Evolutionary conservation across 2,113 vertebrate genomes (phyloP).

Genomic region (Passer domesticus): DNA sequence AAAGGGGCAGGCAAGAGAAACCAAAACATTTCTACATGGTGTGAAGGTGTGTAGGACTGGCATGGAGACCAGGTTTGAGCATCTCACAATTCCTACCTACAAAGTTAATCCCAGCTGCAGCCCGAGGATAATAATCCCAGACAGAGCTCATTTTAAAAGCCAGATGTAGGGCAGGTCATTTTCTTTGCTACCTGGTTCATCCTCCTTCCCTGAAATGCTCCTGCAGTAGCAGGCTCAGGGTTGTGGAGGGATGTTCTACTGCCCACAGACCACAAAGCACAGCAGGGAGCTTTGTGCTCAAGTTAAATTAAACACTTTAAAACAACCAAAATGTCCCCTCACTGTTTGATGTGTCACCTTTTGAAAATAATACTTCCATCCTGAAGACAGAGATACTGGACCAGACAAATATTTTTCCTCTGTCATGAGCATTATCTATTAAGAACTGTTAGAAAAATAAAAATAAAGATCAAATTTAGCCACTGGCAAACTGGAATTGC

Average conservation of each 20-base stretch:
- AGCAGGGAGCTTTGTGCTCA: neutral
- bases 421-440: neutral
- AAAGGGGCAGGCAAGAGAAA: neutral
- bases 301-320: neutral
- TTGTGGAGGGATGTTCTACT: neutral
- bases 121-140: neutral
- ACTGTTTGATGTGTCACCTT: neutral
- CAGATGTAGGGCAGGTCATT: neutral
- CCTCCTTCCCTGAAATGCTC: neutral
- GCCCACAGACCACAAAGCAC: neutral
- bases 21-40: neutral
- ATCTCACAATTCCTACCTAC: neutral
- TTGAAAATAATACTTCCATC: neutral
- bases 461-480: neutral
- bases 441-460: neutral
- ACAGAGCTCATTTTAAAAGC: neutral
- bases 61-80: neutral
- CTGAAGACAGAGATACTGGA: neutral
- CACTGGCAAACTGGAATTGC: neutral
- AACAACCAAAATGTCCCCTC: neutral
- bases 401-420: neutral
- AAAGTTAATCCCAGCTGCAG: neutral
- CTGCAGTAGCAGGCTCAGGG: rapidly evolving
- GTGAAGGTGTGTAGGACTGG: neutral
- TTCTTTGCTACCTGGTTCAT: neutral